Evolutionary conservation across 2,113 vertebrate genomes (phyloP), one percentile per base, ranked within the genome.

Genomic region (Steatornis caripensis): DNA sequence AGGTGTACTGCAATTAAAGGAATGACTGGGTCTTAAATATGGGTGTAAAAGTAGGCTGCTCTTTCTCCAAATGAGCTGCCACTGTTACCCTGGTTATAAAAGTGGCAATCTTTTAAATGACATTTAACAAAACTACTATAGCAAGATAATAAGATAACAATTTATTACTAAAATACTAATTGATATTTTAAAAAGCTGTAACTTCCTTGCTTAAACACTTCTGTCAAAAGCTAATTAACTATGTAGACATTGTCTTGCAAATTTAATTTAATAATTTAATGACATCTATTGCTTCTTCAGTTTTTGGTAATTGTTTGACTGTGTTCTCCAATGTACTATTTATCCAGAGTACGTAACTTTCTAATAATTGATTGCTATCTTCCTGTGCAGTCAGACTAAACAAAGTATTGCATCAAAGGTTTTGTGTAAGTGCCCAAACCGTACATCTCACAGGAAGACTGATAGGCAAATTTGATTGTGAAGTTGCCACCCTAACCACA

Each of bases 171-270:
- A 89, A 95, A 54, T 70, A 70, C 21, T 69, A 93, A 94, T 55
- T 71, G 90, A 61, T 97, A 78, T 71, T 97, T 96, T 95, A 43
- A 65, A 82, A 96, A 91, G 89, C 49, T 93, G n/a, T 82, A 95
- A 92, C 66, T 96, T 95, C 37, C 45, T 64, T 95, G 37, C 64
- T 84, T 87, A 93, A 92, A 69, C 72, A 74, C 24, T 72, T 86
- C 75, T 92, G 62, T 95, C 89, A 95, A 72, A 84, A 78, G 70
- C 34, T 92, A 95, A 95, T 95, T 94, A 95, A 97, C 91, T 82
- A 72, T 0, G 0, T 82, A 97, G 72, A 65, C 8, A 6, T 92
- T 89, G 39, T 70, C 39, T 83, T 75, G 39, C 62, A 87, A 89
- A 90, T 91, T 75, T 77, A 86, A 89, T 89, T 90, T 94, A 91